Evolutionary conservation across 2,888 invertebrate genomes (phyloP).

Genomic region (Xylota segnis): DNA sequence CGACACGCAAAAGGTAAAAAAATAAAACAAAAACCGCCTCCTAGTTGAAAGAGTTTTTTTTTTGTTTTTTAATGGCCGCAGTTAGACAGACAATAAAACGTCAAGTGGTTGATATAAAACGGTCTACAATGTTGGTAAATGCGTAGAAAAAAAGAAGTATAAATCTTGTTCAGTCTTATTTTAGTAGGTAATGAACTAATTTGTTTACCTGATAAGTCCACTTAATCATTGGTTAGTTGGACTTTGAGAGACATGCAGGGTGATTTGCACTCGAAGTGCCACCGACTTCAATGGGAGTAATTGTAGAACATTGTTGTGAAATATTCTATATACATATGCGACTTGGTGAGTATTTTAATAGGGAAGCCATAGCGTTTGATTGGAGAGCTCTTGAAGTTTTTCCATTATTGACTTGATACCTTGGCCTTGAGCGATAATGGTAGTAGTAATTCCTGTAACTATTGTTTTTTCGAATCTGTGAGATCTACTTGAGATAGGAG

Average conservation of each 20-base stretch:
- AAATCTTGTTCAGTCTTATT: constrained; percentile 4
- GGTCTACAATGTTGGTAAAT: not conserved
- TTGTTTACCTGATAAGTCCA: constrained; percentile 11
- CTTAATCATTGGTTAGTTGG: constrained; percentile 3
- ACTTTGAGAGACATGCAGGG: constrained; percentile 3
- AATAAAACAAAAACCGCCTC: not conserved
- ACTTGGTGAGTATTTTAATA: not conserved
- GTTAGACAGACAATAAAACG: constrained; percentile 6
- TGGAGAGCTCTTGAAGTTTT: not conserved
- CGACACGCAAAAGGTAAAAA: not conserved
- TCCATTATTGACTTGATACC: not conserved
- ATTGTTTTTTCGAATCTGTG: not conserved
- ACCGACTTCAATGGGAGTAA: not conserved
- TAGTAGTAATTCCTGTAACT: not conserved
- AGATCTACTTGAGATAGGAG: not conserved
- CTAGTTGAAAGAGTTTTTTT: not conserved
- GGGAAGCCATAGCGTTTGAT: not conserved
- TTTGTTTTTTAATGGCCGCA: not conserved
- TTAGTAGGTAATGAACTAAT: not conserved
- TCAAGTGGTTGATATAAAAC: constrained; percentile 4
- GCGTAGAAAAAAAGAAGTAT: not conserved
- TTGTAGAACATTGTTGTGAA: constrained; percentile 5
- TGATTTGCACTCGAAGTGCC: constrained; percentile 1
- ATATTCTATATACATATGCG: not conserved
- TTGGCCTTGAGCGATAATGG: not conserved